Evolutionary conservation across 2,113 vertebrate genomes (phyloP), one percentile per base, ranked within the genome.

Genomic region (Trichomycterus rosablanca): DNA sequence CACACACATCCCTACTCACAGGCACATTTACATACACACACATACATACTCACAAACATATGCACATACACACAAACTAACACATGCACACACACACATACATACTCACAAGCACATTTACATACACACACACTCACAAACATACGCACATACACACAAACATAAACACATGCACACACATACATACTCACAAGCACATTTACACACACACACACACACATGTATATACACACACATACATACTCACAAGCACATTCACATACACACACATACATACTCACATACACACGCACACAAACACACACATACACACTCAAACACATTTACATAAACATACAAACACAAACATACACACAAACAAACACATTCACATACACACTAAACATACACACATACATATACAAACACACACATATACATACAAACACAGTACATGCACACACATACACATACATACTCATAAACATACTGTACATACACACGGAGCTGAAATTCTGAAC

Each of bases 361-460:
- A 30, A 5, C 6, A 4, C 23, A 30, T n/a, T n/a, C n/a, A 44
- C 14, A 39, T 28, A 48, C n/a, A 10, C 20, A 50, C 45, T n/a
- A n/a, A n/a, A 28, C 32, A 50, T 8, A 12, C 26, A 34, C 11
- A 35, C 28, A 26, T 22, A 51, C 9, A 14, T n/a, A 5, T 7
- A 4, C 23, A 30, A 44, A 10, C 20, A 50, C 45, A 28, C 32
- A 50, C 14, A 12, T n/a, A 34, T 3, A 35, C 28, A 26, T 22
- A 51, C 9, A 14, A 30, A 5, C 6, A 4, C 23, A 30, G n/a
- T n/a, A n/a, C n/a, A n/a, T n/a, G n/a, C n/a, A 44, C 14, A 39
- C 44, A 48, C n/a, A 10, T n/a, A 50, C 45, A 28, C 32, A 50
- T 8, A 12, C 26, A 34, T 3, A 35, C 28, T 50, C 48, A 51